phyloP scores from a whole-genome alignment of 1,140 invertebrate species.

The Paracyclopina nana region DNA sequence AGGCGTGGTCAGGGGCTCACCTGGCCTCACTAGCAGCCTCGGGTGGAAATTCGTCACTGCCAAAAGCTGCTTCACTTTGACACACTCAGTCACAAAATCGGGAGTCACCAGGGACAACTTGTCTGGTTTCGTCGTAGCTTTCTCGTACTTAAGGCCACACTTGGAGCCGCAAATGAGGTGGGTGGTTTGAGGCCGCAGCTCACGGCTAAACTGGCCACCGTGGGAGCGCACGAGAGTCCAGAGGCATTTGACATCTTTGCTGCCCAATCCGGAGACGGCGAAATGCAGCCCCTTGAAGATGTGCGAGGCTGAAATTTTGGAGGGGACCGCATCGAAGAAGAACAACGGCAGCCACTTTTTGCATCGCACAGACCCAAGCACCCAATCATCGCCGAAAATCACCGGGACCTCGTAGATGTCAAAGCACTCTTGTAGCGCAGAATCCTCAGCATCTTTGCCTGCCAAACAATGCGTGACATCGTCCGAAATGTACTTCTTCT shows the following conservation, averaged over 20 bases:
- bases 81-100: constrained; percentile 3
- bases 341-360: too few species aligned
- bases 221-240: background rate
- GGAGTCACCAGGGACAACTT: background rate
- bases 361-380: too few species aligned
- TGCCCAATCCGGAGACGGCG: background rate
- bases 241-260: background rate
- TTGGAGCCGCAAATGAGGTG: background rate
- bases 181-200: background rate
- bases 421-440: background rate
- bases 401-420: constrained; percentile 7
- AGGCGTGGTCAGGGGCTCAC: background rate
- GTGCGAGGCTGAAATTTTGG: background rate
- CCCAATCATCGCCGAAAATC: background rate
- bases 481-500: background rate
- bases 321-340: too few species aligned
- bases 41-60: constrained; percentile 1
- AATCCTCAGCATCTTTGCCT: background rate
- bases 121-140: background rate
- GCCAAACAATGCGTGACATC: constrained; percentile 1
- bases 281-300: background rate
- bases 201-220: background rate
- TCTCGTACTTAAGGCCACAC: background rate
- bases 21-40: constrained; percentile 1
- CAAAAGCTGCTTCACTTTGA: background rate